Evolutionary conservation across 1,140 invertebrate species (phyloP), one percentile per base, ranked within the genome.

Genomic region (Apis florea): DNA sequence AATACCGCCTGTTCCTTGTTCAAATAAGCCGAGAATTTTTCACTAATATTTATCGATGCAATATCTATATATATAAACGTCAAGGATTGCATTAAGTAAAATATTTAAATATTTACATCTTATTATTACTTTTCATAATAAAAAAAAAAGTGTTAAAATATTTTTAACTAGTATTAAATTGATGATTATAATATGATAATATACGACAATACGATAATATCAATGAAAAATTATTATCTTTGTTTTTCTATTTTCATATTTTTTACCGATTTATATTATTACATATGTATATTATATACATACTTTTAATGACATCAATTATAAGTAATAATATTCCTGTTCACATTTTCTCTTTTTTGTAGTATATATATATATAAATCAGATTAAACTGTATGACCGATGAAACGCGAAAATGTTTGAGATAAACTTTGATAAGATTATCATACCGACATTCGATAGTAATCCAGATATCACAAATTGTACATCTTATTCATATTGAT

Each of bases 361-460:
- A n/a, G 15, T 24, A 49, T 54, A n/a, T 64, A 64, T 24, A 49
- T 54, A n/a, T 64, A 64, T 12, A n/a, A 15, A 15, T 10, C 17
- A 47, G 13, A 56, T 56, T 24, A 15, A 76, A 71, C 17, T 49
- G 24, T 5, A 68, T 72, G 47, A 67, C 26, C 66, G 17, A 53
- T 40, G 47, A 75, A 67, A 53, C 21, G 15, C 54, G 21, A 53
- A 26, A 80, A 71, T 69, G 54, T 72, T 58, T 31, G 63, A 76
- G 91, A 92, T 91, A 91, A 84, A 87, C 64, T 73, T 63, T 67
- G 90, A 91, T 91, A 92, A 92, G 91, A 92, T 92, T 89, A 89
- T 66, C 61, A 26, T 61, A 81, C 63, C n/a, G 75, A 70, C 74
- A 78, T 21, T 13, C 53, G 58, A 49, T 59, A 69, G n/a, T 54